These are phyloP conservation scores for Dilophus febrilis DNA, from an alignment of 2,888 invertebrate species.

Conservation along the genomic window DNA sequence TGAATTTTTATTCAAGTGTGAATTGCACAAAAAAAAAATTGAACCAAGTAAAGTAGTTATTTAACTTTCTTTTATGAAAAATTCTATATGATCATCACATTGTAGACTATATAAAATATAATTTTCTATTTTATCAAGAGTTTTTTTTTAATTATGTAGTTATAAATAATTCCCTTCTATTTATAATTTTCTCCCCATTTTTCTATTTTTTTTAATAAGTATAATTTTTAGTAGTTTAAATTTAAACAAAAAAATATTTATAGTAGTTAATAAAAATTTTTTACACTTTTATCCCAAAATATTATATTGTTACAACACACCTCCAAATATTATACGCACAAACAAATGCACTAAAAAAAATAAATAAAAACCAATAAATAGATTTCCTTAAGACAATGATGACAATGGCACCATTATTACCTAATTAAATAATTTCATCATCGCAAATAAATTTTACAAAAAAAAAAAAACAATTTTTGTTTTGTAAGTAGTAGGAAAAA, in stretches of 20 bases:
- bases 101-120: no score
- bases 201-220: background rate
- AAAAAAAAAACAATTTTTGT: no score
- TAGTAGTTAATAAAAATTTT: no score
- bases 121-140: no score
- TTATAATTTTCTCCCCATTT: background rate
- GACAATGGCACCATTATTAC: conserved; percentile 8
- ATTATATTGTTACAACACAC: background rate
- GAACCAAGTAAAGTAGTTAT: no score
- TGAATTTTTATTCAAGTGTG: no score
- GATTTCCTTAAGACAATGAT: conserved; percentile 13
- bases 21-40: no score
- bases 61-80: no score
- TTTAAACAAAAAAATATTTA: no score
- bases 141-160: background rate
- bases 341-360: background rate
- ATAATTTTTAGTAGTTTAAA: no score
- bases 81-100: no score
- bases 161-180: background rate
- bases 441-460: conserved; percentile 12
- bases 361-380: background rate
- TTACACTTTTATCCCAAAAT: background rate
- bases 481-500: background rate
- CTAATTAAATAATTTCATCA: background rate
- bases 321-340: conserved; percentile 1